phyloP scores from a whole-genome alignment of 2,797 vertebrate genomes.

The Cheirogaleus major region DNA sequence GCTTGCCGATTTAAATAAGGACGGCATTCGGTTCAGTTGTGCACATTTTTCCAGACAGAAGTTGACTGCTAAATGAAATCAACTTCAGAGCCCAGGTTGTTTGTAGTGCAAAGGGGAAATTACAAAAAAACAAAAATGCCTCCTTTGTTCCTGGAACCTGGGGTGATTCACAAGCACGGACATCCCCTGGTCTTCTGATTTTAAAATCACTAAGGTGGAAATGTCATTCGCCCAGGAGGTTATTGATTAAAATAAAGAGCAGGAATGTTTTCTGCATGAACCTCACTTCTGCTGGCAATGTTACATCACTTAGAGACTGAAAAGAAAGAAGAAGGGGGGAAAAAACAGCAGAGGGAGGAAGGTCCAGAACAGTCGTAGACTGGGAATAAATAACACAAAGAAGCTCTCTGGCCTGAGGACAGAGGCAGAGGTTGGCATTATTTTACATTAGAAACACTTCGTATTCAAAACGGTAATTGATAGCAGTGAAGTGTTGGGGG shows the following conservation, averaged over 20 bases:
- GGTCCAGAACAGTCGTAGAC: constrained; percentile 80
- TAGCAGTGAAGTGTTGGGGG: constrained; percentile 92
- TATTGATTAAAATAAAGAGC: constrained; percentile 82
- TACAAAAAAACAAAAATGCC: constrained; percentile 76
- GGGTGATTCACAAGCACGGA: constrained; percentile 70
- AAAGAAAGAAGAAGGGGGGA: constrained; percentile 77
- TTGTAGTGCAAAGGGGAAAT: constrained; percentile 75
- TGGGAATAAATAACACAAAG: constrained; percentile 82
- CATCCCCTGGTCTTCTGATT: constrained; percentile 70
- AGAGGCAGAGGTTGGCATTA: constrained; percentile 92
- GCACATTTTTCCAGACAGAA: constrained; percentile 84
- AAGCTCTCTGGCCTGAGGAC: constrained; percentile 85
- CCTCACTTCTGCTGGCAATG: constrained; percentile 75
- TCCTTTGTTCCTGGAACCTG: constrained; percentile 79
- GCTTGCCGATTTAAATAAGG: constrained; percentile 85
- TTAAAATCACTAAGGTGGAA: constrained; percentile 77
- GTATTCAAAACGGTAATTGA: constrained; percentile 98
- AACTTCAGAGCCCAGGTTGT: constrained; percentile 81
- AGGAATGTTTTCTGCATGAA: constrained; percentile 74
- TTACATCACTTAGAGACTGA: constrained; percentile 76
- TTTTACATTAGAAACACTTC: constrained; percentile 98
- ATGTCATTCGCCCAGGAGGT: constrained; percentile 78
- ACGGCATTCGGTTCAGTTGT: constrained; percentile 69
- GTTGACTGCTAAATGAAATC: constrained; percentile 84
- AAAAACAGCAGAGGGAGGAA: constrained; percentile 66